A percentile compares a stretch with the other conserved stretches of the same genome.
These are phyloP conservation scores for Luehdorfia chinensis DNA, from an alignment of 1,140 invertebrate species.

Conservation along the genomic window DNA sequence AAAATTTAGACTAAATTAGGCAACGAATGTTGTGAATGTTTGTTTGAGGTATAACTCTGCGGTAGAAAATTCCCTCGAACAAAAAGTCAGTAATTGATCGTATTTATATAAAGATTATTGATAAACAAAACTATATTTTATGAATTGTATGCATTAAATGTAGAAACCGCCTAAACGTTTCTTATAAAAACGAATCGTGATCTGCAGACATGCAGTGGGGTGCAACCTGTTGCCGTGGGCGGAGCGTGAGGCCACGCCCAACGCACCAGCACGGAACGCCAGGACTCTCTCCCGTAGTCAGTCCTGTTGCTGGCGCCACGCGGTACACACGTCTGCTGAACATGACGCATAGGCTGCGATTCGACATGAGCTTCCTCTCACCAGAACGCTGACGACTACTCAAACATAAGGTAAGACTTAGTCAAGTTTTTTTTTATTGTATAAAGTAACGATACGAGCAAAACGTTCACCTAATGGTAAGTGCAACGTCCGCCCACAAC, in stretches of 20 bases:
- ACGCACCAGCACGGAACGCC: slow-evolving; percentile 13
- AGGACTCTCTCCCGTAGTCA: slow-evolving; percentile 8
- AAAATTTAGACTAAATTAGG: too few relatives aligned
- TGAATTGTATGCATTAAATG: too few relatives aligned
- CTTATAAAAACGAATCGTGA: slow-evolving; percentile 7
- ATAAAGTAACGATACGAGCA: too few relatives aligned
- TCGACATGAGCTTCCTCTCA: slow-evolving; percentile 69
- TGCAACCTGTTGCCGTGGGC: slow-evolving; percentile 51
- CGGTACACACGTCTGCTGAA: slow-evolving; percentile 20
- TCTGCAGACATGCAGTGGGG: slow-evolving; percentile 18
- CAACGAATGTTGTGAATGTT: too few relatives aligned
- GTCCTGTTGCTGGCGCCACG: slow-evolving; percentile 25
- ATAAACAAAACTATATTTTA: too few relatives aligned
- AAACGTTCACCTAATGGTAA: too few relatives aligned
- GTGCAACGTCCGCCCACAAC: too few relatives aligned
- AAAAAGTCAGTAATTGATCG: too few relatives aligned
- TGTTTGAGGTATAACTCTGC: too few relatives aligned
- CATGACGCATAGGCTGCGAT: slow-evolving; percentile 64
- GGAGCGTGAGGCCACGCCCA: slow-evolving; percentile 30
- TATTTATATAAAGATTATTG: too few relatives aligned
- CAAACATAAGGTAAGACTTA: slow-evolving; percentile 66
- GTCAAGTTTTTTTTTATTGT: too few relatives aligned
- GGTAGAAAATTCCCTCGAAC: too few relatives aligned
- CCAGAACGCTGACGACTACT: slow-evolving; percentile 76
- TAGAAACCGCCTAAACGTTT: slow-evolving; percentile 1